Percentiles rank a stretch among this genome's conserved stretches.
Conservation (phyloP, 2,113 vertebrate genomes). For the Danionella cerebrum region DNA sequence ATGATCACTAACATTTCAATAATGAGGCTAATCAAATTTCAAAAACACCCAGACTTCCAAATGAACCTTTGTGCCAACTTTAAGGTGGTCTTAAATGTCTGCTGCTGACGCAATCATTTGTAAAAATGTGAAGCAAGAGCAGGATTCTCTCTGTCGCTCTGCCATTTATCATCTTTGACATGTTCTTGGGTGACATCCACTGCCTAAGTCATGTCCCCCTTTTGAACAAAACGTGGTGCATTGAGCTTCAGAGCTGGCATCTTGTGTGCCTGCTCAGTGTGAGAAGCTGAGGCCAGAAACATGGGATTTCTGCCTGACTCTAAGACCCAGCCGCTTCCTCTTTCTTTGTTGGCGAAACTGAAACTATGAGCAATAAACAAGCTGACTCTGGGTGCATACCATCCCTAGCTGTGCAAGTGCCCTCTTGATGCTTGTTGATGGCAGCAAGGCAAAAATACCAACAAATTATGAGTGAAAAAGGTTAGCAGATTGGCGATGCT, state of each 20-base stretch:
- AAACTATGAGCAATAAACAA: constrained; percentile 48
- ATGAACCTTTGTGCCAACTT: background rate
- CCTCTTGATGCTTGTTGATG: constrained; percentile 56
- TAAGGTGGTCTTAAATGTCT: background rate
- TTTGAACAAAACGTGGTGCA: constrained; percentile 40
- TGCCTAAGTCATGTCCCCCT: constrained; percentile 21
- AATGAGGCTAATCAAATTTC: background rate
- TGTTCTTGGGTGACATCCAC: constrained; percentile 62
- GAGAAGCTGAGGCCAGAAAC: background rate
- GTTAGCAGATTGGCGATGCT: constrained; percentile 27
- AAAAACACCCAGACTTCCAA: background rate
- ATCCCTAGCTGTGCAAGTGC: constrained; percentile 63
- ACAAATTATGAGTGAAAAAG: constrained; percentile 59
- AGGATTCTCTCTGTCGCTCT: constrained; percentile 21
- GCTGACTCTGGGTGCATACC: constrained; percentile 55
- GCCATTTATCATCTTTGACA: constrained; percentile 65
- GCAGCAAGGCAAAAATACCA: constrained; percentile 59
- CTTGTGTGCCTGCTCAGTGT: constrained; percentile 8
- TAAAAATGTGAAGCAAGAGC: background rate
- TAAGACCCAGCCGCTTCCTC: constrained; percentile 14
- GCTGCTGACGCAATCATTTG: background rate
- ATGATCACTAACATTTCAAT: too few species aligned
- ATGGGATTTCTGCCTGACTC: constrained; percentile 6
- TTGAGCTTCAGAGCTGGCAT: constrained; percentile 22
- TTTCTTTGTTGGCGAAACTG: constrained; percentile 48